Percentiles rank a stretch among this genome's conserved stretches.
phyloP scores from a whole-genome alignment of 2,888 invertebrate species.

The Papilio elwesi region DNA sequence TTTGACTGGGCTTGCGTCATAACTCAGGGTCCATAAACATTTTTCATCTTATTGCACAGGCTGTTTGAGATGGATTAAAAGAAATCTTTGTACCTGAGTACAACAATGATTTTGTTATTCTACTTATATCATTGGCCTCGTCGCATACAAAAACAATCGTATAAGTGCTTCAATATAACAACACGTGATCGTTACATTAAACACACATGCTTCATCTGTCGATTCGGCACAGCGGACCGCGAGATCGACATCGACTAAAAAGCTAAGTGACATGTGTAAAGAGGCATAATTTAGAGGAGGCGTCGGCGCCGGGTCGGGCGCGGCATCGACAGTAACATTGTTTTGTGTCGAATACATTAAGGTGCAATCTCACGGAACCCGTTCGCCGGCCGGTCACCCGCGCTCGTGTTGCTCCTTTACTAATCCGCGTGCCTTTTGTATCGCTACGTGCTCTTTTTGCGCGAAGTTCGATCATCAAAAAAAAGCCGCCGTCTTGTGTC shows the following conservation, averaged over 20 bases:
- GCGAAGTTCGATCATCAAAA: constrained; percentile 65
- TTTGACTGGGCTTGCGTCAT: no score
- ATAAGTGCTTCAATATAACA: constrained; percentile 6
- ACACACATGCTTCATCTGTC: constrained; percentile 14
- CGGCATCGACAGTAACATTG: constrained; percentile 57
- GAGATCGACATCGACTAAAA: constrained; percentile 29
- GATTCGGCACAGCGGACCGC: constrained; percentile 7
- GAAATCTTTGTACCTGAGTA: no score
- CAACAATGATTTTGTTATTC: background rate
- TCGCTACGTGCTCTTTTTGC: constrained; percentile 68
- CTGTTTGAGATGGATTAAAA: no score
- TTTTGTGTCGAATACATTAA: constrained; percentile 68
- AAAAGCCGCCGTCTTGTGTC: constrained; percentile 62
- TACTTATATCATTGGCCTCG: background rate
- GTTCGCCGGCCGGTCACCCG: constrained; percentile 60
- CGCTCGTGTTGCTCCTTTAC: constrained; percentile 70
- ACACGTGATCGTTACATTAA: constrained; percentile 17
- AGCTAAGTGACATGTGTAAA: constrained; percentile 56
- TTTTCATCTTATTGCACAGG: no score
- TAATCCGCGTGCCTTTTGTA: constrained; percentile 70
- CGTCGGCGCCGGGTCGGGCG: constrained; percentile 51
- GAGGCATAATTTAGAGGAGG: constrained; percentile 58
- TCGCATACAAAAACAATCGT: background rate
- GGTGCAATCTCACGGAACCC: constrained; percentile 73
- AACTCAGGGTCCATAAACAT: no score